A percentile compares a stretch with the other conserved stretches of the same genome.
Conservation (phyloP, 1,140 invertebrate species). For the Physella acuta region DNA sequence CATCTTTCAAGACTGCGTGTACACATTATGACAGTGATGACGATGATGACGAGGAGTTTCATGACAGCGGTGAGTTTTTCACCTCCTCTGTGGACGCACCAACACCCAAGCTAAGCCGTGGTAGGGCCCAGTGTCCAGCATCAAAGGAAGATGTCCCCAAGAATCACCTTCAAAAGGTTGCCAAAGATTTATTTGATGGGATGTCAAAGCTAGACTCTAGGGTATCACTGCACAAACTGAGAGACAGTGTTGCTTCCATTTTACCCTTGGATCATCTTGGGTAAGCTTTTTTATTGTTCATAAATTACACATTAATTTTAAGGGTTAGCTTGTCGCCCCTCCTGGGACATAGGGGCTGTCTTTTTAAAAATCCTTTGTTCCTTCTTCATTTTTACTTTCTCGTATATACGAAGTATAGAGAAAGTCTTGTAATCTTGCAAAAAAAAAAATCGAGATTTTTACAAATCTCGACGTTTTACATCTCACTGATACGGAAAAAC, state of each 20-base stretch:
- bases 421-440: too few relatives aligned
- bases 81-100: background rate
- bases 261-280: conserved; percentile 20
- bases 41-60: conserved; percentile 19
- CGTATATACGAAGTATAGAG: too few relatives aligned
- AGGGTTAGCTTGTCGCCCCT: too few relatives aligned
- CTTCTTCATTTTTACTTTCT: too few relatives aligned
- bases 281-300: conserved; percentile 10
- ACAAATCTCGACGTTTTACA: too few relatives aligned
- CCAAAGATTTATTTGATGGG: conserved; percentile 8
- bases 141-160: background rate
- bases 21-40: conserved; percentile 5
- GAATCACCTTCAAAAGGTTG: conserved; percentile 15
- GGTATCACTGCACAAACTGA: conserved; percentile 2
- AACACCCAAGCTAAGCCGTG: background rate
- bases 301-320: too few relatives aligned
- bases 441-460: too few relatives aligned
- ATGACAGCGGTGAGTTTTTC: conserved; percentile 22
- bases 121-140: background rate
- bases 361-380: too few relatives aligned
- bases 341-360: too few relatives aligned
- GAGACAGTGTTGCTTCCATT: conserved; percentile 9
- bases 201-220: conserved; percentile 10
- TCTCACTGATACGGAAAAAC: too few relatives aligned
- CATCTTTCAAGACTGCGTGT: background rate